Evolutionary conservation across 1,140 invertebrate genomes (phyloP).

Genomic region (Drosophila aff.): DNA sequence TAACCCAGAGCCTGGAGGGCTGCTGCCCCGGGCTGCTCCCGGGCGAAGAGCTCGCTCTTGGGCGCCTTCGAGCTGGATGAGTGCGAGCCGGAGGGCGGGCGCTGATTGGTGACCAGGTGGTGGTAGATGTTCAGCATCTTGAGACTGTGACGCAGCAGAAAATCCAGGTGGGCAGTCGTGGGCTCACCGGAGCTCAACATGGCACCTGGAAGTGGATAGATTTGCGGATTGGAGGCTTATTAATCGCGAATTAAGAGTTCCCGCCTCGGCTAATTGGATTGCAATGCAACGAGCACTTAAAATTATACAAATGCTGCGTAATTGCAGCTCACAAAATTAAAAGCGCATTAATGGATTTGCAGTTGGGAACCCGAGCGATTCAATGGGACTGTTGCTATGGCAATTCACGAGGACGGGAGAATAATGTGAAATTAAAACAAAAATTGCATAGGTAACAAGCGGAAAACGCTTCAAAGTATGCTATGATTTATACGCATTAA

Average conservation of each 20-base stretch:
- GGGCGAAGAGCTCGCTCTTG: slow-evolving; percentile 86
- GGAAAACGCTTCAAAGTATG: slow-evolving; percentile 75
- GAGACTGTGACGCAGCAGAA: slow-evolving; percentile 88
- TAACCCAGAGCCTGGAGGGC: slow-evolving; percentile 86
- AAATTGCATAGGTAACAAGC: slow-evolving; percentile 77
- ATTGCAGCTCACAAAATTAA: slow-evolving; percentile 70
- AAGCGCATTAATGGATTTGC: slow-evolving; percentile 74
- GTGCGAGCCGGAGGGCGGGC: slow-evolving; percentile 32
- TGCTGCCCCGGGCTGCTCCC: slow-evolving; percentile 37
- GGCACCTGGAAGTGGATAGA: slow-evolving; percentile 40
- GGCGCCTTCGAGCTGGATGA: slow-evolving; percentile 75
- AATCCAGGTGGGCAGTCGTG: slow-evolving; percentile 53
- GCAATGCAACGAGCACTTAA: slow-evolving; percentile 62
- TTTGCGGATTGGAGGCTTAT: slow-evolving; percentile 44
- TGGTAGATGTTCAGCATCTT: slow-evolving; percentile 90
- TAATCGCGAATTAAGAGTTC: slow-evolving; percentile 71
- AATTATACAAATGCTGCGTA: slow-evolving; percentile 66
- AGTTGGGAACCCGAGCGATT: slow-evolving; percentile 33
- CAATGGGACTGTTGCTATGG: slow-evolving; percentile 34
- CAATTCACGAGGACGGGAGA: slow-evolving; percentile 38
- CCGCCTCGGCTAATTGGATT: slow-evolving; percentile 65
- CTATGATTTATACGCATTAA: slow-evolving; percentile 77
- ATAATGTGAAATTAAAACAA: slow-evolving; percentile 76
- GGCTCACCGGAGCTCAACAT: slow-evolving; percentile 54
- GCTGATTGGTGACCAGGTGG: slow-evolving; percentile 90